Evolutionary conservation across 1,140 invertebrate genomes (phyloP), one percentile per base, ranked within the genome.

Genomic region (Drosophila biarmipes): DNA sequence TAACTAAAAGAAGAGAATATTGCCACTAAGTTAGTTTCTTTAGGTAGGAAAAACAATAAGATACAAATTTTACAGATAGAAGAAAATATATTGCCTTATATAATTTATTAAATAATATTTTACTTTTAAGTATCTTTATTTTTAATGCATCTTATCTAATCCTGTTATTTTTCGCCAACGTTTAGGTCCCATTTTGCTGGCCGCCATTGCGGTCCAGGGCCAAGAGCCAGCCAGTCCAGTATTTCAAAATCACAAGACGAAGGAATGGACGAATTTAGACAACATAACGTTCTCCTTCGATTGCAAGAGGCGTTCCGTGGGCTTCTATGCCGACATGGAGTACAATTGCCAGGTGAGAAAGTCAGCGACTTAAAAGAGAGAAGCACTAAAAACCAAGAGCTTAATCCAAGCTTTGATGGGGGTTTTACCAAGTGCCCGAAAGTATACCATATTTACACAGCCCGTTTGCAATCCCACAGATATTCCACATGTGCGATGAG

Each of bases 401-500:
- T 29, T 4, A 11, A 38, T n/a, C 31, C 17, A 11, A 62, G 56
- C 67, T 64, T 27, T 11, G 1, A 12, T 2, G 8, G 14, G 12
- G 21, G 46, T 6, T 27, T 7, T 2, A 0, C 5, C 6, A 12
- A 19, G 6, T 11, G 78, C 75, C 82, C 42, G 14, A 87, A 78
- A 86, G 78, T 78, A 86, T 78, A 45, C 82, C 37, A 43, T 38
- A 19, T 14, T 11, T 15, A 17, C 15, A 11, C 14, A 2, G 11
- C 24, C 14, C 40, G 4, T 21, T 17, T 37, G 11, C 6, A 37
- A 24, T 17, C 14, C 27, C 7, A 12, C 31, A 92, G 92, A 93
- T 95, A 52, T 95, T 95, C 79, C 94, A 95, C 80, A 94, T 95
- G 93, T 95, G 94, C 77, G 94, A 95, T 73, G 94, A 94, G 69